Base-by-base conservation (phyloP, 2,797 vertebrate genomes). In the Vultur gryphus region DNA sequence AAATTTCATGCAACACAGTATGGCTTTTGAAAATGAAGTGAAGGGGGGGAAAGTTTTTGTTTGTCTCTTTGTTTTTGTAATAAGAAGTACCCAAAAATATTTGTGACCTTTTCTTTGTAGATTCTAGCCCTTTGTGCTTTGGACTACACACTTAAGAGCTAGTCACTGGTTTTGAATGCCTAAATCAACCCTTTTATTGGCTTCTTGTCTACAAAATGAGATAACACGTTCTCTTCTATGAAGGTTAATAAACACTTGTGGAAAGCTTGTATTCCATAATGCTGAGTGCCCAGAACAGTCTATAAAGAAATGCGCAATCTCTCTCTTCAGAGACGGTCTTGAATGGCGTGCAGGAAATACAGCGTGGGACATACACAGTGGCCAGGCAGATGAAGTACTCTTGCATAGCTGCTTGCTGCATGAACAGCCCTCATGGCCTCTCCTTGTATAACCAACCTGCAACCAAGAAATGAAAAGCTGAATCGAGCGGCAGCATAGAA, bases 191-290 rank as follows among this genome's bases (percentile, higher is more conserved):
- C 95, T 86, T 94, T 71, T 84, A 46, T 71, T 80, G 25, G 61
- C 64, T 87, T 69, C 43, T 75, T 92, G 58, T 86, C 84, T 90
- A 35, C 58, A 20, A 55, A 94, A 90, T 57, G 70, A 69, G 62
- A 26, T 89, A 86, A 69, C 20, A 1, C 1, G 2, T 75, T 84
- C 61, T 82, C 29, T 48, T 61, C 61, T 55, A 6, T 26, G 4
- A 61, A 51, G 79, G 91, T 88, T 95, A 94, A 95, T 84, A 81
- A 91, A 84, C 35, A 54, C 82, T 89, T 79, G 80, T 59, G 90
- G 80, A 79, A 76, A 64, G 78, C 87, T 96, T 64, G 44, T 92
- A 57, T 84, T 90, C 78, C 71, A 5, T 89, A 82, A 77, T 8
- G 66, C 77, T 43, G 79, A 86, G 83, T 67, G 77, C 62, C 80